Percentiles rank a stretch among this genome's conserved stretches.
These are phyloP conservation scores for Rynchops niger DNA, from an alignment of 2,113 vertebrate genomes.

Conservation along the genomic window DNA sequence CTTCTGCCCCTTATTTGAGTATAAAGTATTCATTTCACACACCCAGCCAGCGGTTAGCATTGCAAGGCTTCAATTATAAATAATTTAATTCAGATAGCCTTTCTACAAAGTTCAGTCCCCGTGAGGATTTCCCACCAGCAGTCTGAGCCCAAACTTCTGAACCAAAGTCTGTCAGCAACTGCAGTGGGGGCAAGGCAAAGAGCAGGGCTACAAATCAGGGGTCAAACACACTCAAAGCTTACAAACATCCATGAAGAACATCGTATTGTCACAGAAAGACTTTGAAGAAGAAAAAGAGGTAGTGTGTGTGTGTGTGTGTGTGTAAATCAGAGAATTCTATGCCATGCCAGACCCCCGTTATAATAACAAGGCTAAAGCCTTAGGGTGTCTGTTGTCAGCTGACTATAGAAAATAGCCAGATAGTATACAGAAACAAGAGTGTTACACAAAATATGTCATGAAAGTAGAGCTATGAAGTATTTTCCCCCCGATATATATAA, in stretches of 20 bases:
- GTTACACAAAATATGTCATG: neutral
- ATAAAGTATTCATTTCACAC: neutral
- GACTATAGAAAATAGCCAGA: neutral
- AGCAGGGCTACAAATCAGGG: neutral
- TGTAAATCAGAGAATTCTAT: neutral
- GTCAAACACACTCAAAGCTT: neutral
- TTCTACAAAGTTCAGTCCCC: neutral
- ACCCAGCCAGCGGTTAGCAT: neutral
- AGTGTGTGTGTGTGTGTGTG: no score
- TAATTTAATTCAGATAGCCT: slow-evolving; percentile 26
- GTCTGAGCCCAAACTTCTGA: neutral
- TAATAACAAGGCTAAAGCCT: neutral
- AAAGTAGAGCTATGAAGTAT: neutral
- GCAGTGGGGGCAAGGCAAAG: neutral
- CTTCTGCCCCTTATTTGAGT: neutral
- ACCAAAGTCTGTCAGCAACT: neutral
- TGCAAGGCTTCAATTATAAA: neutral
- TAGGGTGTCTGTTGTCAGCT: neutral
- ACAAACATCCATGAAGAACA: neutral
- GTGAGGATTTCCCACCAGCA: neutral
- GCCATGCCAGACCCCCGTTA: neutral
- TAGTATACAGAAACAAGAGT: neutral
- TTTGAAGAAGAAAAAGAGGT: neutral
- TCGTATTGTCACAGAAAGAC: neutral
- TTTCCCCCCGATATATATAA: neutral